Base-by-base conservation (phyloP, 1,140 invertebrate species). In the Drosophila bocki region DNA sequence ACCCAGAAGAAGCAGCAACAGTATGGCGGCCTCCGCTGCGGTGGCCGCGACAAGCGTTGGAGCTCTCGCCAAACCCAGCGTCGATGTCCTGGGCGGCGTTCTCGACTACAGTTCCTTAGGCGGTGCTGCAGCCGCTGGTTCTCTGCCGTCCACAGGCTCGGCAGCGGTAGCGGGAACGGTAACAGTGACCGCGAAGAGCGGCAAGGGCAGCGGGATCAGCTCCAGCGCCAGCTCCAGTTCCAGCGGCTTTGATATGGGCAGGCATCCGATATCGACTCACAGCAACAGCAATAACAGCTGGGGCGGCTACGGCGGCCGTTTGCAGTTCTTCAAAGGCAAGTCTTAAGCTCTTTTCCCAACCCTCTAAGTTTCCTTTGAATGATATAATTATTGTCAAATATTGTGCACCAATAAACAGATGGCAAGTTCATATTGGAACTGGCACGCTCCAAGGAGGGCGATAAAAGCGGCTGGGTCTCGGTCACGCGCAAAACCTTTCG, bases 351-450 rank as follows among this genome's bases (percentile, higher is more conserved):
- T 48, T n/a, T 12, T 48, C 2, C 19, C 19, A 19, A 19, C 15
- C 13, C 9, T 3, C 47, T 29, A 29, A 29, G 6, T 15, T 15
- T 6, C 13, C 12, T 9, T 19, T 37, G 9, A 9, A 39, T 11
- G 37, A 39, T 51, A n/a, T 26, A 57, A 7, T 22, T 6, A 29
- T 44, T 7, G 1, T 13, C 32, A 11, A 35, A 22, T 32, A 33
- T 39, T 75, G 48, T 51, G 17, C 9, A 29, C 19, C 32, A 48
- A 22, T 17, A 33, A 19, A 17, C 29, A 96, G 96, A 98, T 96
- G 97, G 97, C 78, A 97, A 97, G 93, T 97, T 97, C 86, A 97
- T 97, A 82, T 93, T 98, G 94, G 97, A 98, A 93, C 87, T 98
- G 93, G 96, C 96, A 67, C 95, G 97, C 75, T 95, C 96, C 33